Base-by-base conservation (phyloP, 1,140 invertebrate genomes). In the Trachymyrmex septentrionalis region DNA sequence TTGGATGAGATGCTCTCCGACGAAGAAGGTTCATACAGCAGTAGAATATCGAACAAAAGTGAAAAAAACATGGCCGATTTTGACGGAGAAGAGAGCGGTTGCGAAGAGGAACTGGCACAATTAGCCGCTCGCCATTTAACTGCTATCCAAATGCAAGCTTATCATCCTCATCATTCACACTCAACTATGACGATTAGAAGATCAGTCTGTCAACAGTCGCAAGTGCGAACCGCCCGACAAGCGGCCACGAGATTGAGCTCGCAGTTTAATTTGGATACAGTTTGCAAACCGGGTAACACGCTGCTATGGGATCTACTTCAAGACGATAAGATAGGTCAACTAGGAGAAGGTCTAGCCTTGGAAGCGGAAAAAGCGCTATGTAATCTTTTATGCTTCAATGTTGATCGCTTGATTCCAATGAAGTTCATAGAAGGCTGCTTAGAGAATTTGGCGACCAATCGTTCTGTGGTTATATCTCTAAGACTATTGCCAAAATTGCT, bases 381-480 rank as follows among this genome's bases (percentile, higher is more conserved):
- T 90, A 98, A 98, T 91, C 95, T 99, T 2, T 96, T 99, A 1
- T 99, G 98, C 92, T 99, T 98, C 90, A 98, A 98, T 92, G 98
- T 98, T 53, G 98, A 99, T 92, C 97, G 98, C 87, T 96, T 97
- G 66, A 98, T 99, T 73, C 96, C 98, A 50, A 98, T 98, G 93
- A 99, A 99, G 95, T 99, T 99, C 91, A 99, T 99, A 91, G 98
- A 99, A 95, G 98, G 98, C 0, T 99, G 98, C 92, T 95, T 99
- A 44, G 97, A 98, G 88, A 99, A 99, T 95, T 95, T 99, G 61
- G 97, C 98, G 16, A 97, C 97, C 84, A 98, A 99, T 94, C 96
- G 96, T 91, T 99, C 98, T 77, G 98, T 99, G 0, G 97, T 98
- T 0, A 97, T 99, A 0, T 99, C 98, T 9, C 94, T 99, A 76